Evolutionary conservation across 2,113 vertebrate genomes (phyloP).

Genomic region (Calidris pygmaea): DNA sequence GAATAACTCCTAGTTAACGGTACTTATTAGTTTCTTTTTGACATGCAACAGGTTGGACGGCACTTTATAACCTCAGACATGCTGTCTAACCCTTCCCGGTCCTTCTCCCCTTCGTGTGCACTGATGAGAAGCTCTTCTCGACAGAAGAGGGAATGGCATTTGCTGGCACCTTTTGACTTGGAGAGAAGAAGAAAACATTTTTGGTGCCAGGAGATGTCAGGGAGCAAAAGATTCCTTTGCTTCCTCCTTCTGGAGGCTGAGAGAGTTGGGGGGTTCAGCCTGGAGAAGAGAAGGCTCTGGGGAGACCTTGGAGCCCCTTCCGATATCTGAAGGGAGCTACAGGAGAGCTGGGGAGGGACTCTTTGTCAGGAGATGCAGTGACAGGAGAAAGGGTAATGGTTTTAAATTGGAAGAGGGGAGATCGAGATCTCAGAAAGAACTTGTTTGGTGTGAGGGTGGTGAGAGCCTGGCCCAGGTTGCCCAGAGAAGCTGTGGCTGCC

Average conservation of each 20-base stretch:
- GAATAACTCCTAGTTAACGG: background rate
- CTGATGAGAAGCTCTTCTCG: background rate
- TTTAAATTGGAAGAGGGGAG: too few relatives aligned
- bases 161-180: background rate
- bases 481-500: too few relatives aligned
- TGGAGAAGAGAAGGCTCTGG: too few relatives aligned
- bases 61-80: background rate
- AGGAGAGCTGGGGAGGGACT: too few relatives aligned
- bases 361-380: too few relatives aligned
- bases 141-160: background rate
- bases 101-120: background rate
- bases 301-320: too few relatives aligned
- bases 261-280: too few relatives aligned
- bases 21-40: background rate
- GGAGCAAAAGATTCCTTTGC: background rate
- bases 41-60: background rate
- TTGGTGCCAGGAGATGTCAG: background rate
- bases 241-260: background rate
- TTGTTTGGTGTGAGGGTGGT: too few relatives aligned
- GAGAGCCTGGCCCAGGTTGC: too few relatives aligned
- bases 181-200: background rate
- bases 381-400: too few relatives aligned
- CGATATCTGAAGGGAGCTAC: too few relatives aligned
- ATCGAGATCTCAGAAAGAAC: too few relatives aligned
- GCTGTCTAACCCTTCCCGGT: background rate